phyloP scores from a whole-genome alignment of 2,113 vertebrate genomes.

The Tympanuchus pallidicinctus region DNA sequence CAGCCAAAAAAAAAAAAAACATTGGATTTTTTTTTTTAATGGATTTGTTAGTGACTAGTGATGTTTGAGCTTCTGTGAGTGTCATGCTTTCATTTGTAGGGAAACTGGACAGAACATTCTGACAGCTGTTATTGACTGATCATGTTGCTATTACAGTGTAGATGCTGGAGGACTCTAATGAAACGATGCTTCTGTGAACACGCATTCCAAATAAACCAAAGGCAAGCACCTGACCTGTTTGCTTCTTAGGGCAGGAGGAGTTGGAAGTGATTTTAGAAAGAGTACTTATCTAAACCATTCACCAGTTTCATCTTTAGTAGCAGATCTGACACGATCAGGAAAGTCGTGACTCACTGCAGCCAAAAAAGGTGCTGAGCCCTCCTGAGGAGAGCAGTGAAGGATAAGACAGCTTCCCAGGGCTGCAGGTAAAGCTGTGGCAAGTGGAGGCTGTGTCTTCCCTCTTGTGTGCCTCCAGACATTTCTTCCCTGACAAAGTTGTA shows the following conservation, averaged over 20 bases:
- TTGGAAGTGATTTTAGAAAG: background rate
- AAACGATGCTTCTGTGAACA: background rate
- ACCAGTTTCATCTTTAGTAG: background rate
- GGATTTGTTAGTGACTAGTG: background rate
- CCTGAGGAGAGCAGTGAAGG: conserved; percentile 21
- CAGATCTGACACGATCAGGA: background rate
- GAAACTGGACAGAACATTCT: background rate
- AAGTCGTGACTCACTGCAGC: conserved; percentile 3
- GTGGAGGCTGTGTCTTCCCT: background rate
- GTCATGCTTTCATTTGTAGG: background rate
- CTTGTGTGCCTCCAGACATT: background rate
- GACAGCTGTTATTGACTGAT: background rate
- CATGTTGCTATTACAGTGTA: background rate
- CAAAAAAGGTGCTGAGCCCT: background rate
- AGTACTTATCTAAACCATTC: background rate
- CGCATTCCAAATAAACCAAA: background rate
- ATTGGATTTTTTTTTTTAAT: background rate
- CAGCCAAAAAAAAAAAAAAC: background rate
- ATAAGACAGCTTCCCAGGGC: background rate
- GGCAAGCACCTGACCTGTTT: background rate
- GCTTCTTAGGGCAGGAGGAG: background rate
- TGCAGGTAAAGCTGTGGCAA: conserved; percentile 2
- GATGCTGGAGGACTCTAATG: background rate
- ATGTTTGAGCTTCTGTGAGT: background rate
- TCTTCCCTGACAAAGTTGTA: background rate